Conservation (phyloP, 2,113 vertebrate genomes). For the Calypte anna region DNA sequence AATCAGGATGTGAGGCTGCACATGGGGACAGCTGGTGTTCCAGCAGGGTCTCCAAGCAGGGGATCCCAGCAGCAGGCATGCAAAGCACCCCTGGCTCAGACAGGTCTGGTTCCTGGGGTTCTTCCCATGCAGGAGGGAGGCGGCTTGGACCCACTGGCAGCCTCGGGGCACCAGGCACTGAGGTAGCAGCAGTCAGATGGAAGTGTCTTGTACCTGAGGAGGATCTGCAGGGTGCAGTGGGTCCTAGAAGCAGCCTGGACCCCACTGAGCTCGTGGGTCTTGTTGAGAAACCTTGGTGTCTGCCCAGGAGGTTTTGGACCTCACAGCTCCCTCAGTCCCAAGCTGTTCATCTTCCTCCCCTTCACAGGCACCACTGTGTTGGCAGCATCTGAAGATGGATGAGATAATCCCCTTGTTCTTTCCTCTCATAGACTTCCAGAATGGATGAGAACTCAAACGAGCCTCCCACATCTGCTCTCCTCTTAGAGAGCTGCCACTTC, state of each 20-base stretch:
- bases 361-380: accelerated
- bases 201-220: accelerated
- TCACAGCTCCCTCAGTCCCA: not conserved
- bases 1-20: not conserved
- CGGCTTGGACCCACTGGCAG: no score
- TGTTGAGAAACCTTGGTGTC: not conserved
- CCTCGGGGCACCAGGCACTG: not conserved
- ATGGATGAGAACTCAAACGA: conserved; percentile 62
- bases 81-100: no score
- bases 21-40: not conserved
- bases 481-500: conserved; percentile 61
- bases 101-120: no score
- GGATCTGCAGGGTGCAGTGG: not conserved
- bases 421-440: conserved; percentile 1
- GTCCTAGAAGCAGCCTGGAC: not conserved
- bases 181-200: not conserved
- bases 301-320: accelerated
- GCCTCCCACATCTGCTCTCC: conserved; percentile 49
- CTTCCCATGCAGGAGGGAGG: not conserved
- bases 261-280: not conserved
- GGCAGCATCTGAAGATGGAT: not conserved
- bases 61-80: not conserved
- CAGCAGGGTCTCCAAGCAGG: not conserved
- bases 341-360: not conserved
- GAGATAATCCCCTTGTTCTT: not conserved